A percentile compares a stretch with the other conserved stretches of the same genome.
These are phyloP conservation scores for Acromyrmex heyeri DNA, from an alignment of 1,140 invertebrate genomes.

Conservation along the genomic window DNA sequence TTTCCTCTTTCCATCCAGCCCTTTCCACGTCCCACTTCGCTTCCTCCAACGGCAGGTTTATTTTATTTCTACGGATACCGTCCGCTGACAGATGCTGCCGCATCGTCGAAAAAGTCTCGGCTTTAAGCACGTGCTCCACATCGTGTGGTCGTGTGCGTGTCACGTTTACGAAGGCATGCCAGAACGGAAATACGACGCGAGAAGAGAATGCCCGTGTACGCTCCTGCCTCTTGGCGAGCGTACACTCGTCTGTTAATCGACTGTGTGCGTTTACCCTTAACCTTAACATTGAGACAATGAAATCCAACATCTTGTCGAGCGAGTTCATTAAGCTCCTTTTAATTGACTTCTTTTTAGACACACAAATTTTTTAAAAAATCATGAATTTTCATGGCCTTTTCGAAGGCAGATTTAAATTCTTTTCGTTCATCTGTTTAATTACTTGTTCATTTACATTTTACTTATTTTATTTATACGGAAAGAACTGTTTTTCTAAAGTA, in stretches of 20 bases:
- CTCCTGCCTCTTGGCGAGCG: conserved; percentile 29
- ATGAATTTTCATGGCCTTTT: background rate
- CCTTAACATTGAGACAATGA: conserved; percentile 44
- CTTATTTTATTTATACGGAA: background rate
- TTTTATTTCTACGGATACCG: conserved; percentile 61
- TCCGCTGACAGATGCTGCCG: conserved; percentile 58
- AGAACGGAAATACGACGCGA: conserved; percentile 53
- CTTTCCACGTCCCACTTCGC: conserved; percentile 10
- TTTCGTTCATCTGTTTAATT: background rate
- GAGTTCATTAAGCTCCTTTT: conserved; percentile 11
- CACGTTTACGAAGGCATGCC: conserved; percentile 25
- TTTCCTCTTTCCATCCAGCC: background rate
- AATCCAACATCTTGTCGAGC: conserved; percentile 2
- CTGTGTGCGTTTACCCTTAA: conserved; percentile 40
- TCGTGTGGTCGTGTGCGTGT: conserved; percentile 32
- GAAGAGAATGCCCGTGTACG: conserved; percentile 11
- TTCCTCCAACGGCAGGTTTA: conserved; percentile 46
- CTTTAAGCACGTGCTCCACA: conserved; percentile 57
- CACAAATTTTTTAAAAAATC: background rate
- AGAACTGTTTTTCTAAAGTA: too few relatives aligned
- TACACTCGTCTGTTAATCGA: conserved; percentile 29
- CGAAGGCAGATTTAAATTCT: background rate
- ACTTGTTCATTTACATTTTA: background rate
- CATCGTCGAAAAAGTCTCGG: conserved; percentile 53
- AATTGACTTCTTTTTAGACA: background rate